Base-by-base conservation (phyloP, 2,113 vertebrate genomes). In the Bujurquina vittata region DNA sequence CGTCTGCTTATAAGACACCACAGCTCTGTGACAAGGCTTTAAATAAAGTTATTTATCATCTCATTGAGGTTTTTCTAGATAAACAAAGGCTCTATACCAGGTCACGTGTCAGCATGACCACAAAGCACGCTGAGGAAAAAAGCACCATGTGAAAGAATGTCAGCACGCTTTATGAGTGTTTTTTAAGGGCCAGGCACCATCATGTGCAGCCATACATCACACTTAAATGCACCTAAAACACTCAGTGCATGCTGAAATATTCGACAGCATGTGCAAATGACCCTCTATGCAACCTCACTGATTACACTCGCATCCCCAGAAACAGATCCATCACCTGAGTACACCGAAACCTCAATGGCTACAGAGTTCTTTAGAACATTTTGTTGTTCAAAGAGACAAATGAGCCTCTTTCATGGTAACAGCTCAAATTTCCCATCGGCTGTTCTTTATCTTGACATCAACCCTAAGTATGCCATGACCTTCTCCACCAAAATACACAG, bases 311-410 rank as follows among this genome's bases (percentile, higher is more conserved):
- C 76, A 61, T 65, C 87, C 73, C 65, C 75, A 80, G 85, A 90
- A 92, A 87, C 78, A 60, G 84, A 94, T 95, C 92, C 87, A 94
- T 95, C 94, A 93, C 75, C 26, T 56, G 84, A 82, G 59, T 74
- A 85, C 61, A 82, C 61, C 37, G 65, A 62, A 73, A 80, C 22
- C 82, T 77, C 75, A 12, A 6, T 15, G 80, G 75, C 87, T 91
- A 91, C 91, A 81, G 69, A 0, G 43, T 83, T 60, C 74, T 83
- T 77, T 26, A 22, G 75, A 85, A 85, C 88, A 80, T 77, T 80
- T 23, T 75, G 59, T 43, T 10, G n/a, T 54, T 52, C 33, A 72
- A 67, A 74, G 62, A 62, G 74, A 86, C 73, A 61, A 63, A 84
- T 67, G n/a, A 10, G 2, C 49, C 26, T 55, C 0, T 29, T 77